Conservation (phyloP, 1,140 invertebrate species). For the Trinorchestia longiramus region DNA sequence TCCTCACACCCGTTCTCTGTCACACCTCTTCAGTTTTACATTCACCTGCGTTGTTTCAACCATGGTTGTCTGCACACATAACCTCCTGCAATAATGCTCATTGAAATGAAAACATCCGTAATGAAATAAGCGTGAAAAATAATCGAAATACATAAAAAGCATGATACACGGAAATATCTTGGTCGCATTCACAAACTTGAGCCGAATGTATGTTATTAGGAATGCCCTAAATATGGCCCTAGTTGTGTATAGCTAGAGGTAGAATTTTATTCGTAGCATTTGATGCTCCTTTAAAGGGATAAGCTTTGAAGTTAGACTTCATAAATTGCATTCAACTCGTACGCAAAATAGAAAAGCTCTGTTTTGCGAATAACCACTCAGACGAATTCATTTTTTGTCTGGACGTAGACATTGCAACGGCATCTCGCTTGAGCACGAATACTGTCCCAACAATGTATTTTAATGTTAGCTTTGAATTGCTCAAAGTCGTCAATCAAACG, state of each 20-base stretch:
- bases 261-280: not conserved
- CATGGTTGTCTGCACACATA: not conserved
- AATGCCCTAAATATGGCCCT: not conserved
- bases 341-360: not conserved
- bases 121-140: not conserved
- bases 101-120: not conserved
- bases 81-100: not conserved
- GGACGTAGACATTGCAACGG: not conserved
- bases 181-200: not conserved
- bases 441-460: not conserved
- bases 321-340: not conserved
- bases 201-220: not conserved
- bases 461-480: not conserved
- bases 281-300: not conserved
- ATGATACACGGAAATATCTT: not conserved
- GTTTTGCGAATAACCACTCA: not conserved
- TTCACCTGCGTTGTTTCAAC: not conserved
- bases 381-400: not conserved
- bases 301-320: not conserved
- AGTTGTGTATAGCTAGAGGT: not conserved
- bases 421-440: not conserved
- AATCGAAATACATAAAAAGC: not conserved
- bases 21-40: not conserved
- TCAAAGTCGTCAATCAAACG: not conserved
- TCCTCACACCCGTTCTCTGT: not conserved